Base-by-base conservation (phyloP, 2,797 vertebrate genomes). In the Garrulus glandarius region DNA sequence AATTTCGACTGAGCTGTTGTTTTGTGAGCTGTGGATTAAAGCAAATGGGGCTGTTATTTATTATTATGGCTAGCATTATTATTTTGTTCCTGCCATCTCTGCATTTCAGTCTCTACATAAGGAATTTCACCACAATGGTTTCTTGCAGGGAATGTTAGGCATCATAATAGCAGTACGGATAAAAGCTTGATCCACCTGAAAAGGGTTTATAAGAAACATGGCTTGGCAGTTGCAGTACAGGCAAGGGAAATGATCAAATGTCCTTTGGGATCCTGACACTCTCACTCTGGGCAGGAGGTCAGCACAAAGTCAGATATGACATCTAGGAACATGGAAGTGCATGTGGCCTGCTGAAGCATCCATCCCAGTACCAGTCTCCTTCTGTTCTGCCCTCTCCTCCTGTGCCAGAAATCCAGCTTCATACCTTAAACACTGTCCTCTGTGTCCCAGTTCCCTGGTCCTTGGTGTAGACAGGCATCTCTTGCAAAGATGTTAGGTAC, bases 61-160 rank as follows among this genome's bases (percentile, higher is more conserved):
- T 96, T 95, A 94, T 87, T 83, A 87, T 94, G 77, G 83, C 52
- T 91, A 87, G n/a, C 43, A 43, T 76, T 68, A 85, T 93, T 83
- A 74, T 93, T 88, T 87, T 83, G 41, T 71, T 80, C 59, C 47
- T 92, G 61, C 2, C 8, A 70, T 81, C 72, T 55, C 84, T 81
- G 49, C 57, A 59, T 89, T 91, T 96, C 56, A 41, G 32, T 74
- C 55, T 61, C 57, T 64, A 43, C 0, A 0, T 50, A 78, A 65
- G 84, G 68, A 87, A 95, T 84, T 91, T 84, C 82, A 44, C 55
- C 50, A 65, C 74, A 92, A 29, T 37, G 44, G 10, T 55, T 79
- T 76, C 57, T 91, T 86, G 68, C 19, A 70, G 44, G 56, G 30
- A 79, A 74, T 24, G 15, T 63, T 72, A 86, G 55, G 57, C 39